These are phyloP conservation scores for Cotesia chilonis DNA, from an alignment of 1,140 invertebrate genomes.

Conservation along the genomic window DNA sequence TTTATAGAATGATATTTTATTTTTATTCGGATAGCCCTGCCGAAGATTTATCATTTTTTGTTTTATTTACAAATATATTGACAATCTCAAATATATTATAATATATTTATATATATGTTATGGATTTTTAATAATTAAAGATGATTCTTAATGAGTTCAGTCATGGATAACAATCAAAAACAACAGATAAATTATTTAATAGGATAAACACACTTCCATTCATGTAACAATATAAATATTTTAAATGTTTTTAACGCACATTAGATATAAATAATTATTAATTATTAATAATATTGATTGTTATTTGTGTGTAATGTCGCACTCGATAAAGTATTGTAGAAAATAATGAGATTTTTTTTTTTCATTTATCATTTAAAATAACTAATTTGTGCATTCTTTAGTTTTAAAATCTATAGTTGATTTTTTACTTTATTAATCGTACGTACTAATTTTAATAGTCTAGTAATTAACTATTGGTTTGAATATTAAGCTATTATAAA, in stretches of 20 bases:
- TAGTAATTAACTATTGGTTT: slow-evolving; percentile 27
- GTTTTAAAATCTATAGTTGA: slow-evolving; percentile 16
- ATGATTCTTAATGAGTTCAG: slow-evolving; percentile 40
- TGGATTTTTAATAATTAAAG: no score
- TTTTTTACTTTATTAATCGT: not conserved
- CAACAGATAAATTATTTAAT: slow-evolving; percentile 39
- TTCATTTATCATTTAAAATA: not conserved
- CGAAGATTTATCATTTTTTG: slow-evolving; percentile 40
- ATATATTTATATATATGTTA: slow-evolving; percentile 32
- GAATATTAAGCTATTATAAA: slow-evolving; percentile 47
- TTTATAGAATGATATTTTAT: slow-evolving; percentile 46
- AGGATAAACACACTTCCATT: slow-evolving; percentile 15
- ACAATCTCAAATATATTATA: slow-evolving; percentile 44
- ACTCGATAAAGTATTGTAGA: not conserved
- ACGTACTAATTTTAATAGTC: not conserved
- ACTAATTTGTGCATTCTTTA: slow-evolving; percentile 23
- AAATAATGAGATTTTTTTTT: slow-evolving; percentile 9
- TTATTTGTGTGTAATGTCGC: slow-evolving; percentile 2
- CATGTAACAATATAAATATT: slow-evolving; percentile 39
- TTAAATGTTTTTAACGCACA: slow-evolving; percentile 23
- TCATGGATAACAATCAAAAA: slow-evolving; percentile 46
- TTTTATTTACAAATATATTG: slow-evolving; percentile 55
- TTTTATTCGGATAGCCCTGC: slow-evolving; percentile 48
- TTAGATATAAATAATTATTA: slow-evolving; percentile 36
- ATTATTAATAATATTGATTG: slow-evolving; percentile 10